Evolutionary conservation across 1,140 invertebrate species (phyloP), one percentile per base, ranked within the genome.

Genomic region (Zaprionus inermis): DNA sequence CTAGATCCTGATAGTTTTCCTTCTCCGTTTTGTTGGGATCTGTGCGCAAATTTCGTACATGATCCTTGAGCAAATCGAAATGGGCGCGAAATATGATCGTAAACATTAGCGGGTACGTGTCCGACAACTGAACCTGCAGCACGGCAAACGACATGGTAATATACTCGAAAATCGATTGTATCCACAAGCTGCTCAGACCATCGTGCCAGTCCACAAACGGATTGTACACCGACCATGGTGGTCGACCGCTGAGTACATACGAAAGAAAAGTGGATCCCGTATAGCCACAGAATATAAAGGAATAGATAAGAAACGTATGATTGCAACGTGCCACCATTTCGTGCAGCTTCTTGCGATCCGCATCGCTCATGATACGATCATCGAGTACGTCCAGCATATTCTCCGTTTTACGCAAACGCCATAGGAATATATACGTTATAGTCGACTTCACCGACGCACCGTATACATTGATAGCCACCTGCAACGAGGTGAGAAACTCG

Each of bases 401-500:
- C 30, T 77, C 59, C 10, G 77, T 71, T 16, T 89, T 69, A 0
- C 58, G 18, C 54, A 88, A 28, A 1, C 84, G 54, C 79, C 79
- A 79, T 0, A 88, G 56, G 5, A 56, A 77, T 12, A 68, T 51
- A 11, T 74, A 89, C 7, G 83, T 88, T 9, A 88, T 72, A 1
- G 56, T 61, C 0, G 69, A 79, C 67, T 89, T 88, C 4, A 72
- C 69, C 7, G 83, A 88, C 0, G 79, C 66, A 0, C 84, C 83
- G 2, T 83, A 86, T 3, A 74, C 72, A 57, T 88, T 88, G 18
- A 88, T 77, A 67, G 73, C 82, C 54, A 88, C 76, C 64, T 88
- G 76, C 49, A 88, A 10, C n/a, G 83, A 88, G 18, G 84, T 88
- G 22, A 88, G 78, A 7, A 88, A 88, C 70, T 82, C 84, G 16